Base-by-base conservation (phyloP, 2,888 invertebrate genomes). In the Drosophila antonietae region DNA sequence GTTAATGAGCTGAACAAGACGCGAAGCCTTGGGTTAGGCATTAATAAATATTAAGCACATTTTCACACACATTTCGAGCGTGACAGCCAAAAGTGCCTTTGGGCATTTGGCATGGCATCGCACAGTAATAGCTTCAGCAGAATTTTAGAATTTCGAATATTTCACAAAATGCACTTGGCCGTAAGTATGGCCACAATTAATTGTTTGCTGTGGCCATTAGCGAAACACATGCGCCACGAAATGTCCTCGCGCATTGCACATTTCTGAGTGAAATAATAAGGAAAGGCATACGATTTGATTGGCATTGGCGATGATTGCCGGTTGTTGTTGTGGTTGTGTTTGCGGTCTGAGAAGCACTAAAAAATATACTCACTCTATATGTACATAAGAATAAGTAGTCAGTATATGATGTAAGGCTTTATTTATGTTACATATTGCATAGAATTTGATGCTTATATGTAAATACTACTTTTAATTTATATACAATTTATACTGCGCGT, bases 161-260 rank as follows among this genome's bases (percentile, higher is more conserved):
- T 44, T 60, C 62, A 67, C n/a, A 67, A 68, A 73, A 57, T 64
- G 52, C 64, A 69, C 46, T 52, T 53, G 74, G 14, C 49, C 20
- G 20, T 20, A 20, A 47, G 68, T 53, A 49, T 66, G 70, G 83
- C 87, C 73, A 78, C 74, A 74, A 44, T 67, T 70, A 79, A 81
- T 84, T 64, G 62, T 75, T 52, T 35, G 59, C 28, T 39, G 53
- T 23, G 18, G 39, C 74, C 78, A 81, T 86, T 77, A 63, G 52
- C 35, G 39, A 57, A 60, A 68, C 56, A 66, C 56, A n/a, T 33
- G 55, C 68, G 60, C 67, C 20, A 33, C n/a, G 20, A 58, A 78
- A 39, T 66, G 78, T 68, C 60, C 61, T 63, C 20, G 14, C 2
- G 10, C 44, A 2, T 6, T 20, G 44, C 12, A 12, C 9, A 43